These are phyloP conservation scores for Serilophus lunatus DNA, from an alignment of 2,113 vertebrate genomes.

Conservation along the genomic window DNA sequence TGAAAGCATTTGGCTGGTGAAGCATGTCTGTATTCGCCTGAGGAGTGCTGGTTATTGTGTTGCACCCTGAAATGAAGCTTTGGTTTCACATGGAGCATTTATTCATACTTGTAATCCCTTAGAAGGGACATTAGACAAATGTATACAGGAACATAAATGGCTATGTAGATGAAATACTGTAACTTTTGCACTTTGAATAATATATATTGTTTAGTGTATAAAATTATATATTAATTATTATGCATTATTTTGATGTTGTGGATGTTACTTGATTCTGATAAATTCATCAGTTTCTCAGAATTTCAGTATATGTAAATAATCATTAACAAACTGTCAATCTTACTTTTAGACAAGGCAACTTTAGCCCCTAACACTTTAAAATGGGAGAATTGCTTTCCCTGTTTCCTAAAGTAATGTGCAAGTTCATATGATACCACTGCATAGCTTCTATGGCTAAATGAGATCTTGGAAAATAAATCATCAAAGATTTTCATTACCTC, in stretches of 20 bases:
- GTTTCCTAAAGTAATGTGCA: not conserved
- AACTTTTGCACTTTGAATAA: constrained; percentile 5
- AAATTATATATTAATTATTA: not conserved
- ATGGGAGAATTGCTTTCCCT: not conserved
- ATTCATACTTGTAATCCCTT: not conserved
- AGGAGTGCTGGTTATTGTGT: not conserved
- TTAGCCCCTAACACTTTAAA: constrained; percentile 15
- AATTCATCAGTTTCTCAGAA: constrained; percentile 56
- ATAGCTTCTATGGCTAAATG: not conserved
- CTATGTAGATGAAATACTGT: not conserved
- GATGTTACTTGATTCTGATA: constrained; percentile 51
- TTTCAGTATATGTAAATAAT: constrained; percentile 41
- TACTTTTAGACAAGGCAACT: constrained; percentile 23
- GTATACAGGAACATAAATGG: not conserved
- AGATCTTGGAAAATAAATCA: not conserved
- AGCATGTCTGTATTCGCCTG: not conserved
- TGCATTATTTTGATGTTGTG: constrained; percentile 10
- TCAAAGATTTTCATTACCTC: not conserved
- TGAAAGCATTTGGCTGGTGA: not conserved
- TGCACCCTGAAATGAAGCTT: not conserved
- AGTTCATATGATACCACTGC: not conserved
- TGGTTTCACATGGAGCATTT: not conserved
- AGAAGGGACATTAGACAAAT: not conserved
- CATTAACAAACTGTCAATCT: constrained; percentile 21
- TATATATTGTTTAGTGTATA: not conserved